A percentile compares a stretch with the other conserved stretches of the same genome.
Evolutionary conservation across 2,888 invertebrate genomes (phyloP).

Genomic region (Trichogramma evanescens): DNA sequence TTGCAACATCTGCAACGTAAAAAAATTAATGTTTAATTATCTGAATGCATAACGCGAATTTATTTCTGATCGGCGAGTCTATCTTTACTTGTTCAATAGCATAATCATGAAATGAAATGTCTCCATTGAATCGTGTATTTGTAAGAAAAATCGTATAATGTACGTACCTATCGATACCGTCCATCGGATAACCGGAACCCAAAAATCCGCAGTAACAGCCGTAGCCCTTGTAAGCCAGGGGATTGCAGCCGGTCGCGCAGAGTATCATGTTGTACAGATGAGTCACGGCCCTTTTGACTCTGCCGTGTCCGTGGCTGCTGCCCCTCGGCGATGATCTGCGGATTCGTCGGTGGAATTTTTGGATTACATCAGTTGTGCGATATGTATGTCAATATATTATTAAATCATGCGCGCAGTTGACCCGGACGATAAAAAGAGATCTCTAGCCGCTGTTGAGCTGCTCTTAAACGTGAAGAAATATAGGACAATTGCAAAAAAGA

Average conservation of each 20-base stretch:
- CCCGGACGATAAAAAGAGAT: no score
- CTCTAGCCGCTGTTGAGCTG: no score
- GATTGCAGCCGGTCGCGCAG: constrained; percentile 80
- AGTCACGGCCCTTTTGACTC: constrained; percentile 67
- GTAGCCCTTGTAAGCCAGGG: constrained; percentile 76
- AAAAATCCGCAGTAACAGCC: constrained; percentile 87
- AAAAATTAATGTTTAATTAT: not conserved
- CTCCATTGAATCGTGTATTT: not conserved
- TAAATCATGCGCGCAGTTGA: no score
- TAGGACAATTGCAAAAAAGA: not conserved
- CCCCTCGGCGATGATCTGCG: no score
- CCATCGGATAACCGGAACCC: constrained; percentile 70
- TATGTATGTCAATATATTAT: no score
- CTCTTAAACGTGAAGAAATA: no score
- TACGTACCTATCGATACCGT: constrained; percentile 69
- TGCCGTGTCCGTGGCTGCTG: constrained; percentile 12
- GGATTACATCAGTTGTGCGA: no score
- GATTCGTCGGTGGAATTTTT: no score
- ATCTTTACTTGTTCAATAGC: not conserved
- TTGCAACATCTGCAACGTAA: constrained; percentile 60
- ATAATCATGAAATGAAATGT: not conserved
- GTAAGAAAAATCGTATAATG: not conserved
- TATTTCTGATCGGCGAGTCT: not conserved
- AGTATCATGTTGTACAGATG: constrained; percentile 81
- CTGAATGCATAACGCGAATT: not conserved